phyloP scores from a whole-genome alignment of 2,113 vertebrate species.

The Mobula hypostoma region DNA sequence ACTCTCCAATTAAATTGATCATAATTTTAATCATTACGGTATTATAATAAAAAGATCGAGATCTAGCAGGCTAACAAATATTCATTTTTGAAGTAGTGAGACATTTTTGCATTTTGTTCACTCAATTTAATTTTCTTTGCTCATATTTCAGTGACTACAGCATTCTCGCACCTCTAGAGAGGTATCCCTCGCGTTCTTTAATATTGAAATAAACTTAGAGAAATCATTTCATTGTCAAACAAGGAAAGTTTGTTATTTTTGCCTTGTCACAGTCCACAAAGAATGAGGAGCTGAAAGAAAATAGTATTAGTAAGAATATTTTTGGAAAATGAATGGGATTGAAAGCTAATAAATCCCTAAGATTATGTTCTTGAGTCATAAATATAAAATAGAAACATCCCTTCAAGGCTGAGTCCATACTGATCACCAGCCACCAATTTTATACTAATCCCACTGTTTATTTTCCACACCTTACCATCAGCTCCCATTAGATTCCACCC shows the following conservation, averaged over 20 bases:
- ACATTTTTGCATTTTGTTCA: background rate
- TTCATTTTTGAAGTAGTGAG: background rate
- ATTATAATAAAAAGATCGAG: background rate
- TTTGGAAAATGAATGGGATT: too few species aligned
- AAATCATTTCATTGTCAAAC: background rate
- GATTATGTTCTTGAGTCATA: too few species aligned
- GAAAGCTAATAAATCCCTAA: too few species aligned
- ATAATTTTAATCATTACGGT: background rate
- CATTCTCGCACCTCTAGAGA: background rate
- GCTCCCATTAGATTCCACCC: too few species aligned
- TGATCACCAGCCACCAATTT: too few species aligned
- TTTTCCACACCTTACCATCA: too few species aligned
- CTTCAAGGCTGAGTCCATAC: too few species aligned
- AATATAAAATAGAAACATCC: too few species aligned
- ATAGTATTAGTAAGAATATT: too few species aligned
- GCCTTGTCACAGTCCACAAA: background rate
- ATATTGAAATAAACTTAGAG: background rate
- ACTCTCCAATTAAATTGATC: background rate
- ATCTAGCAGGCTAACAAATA: background rate
- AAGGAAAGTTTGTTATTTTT: background rate
- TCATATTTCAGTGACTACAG: background rate
- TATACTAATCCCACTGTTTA: too few species aligned
- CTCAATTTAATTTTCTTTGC: background rate
- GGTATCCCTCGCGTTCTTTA: background rate
- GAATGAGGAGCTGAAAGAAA: background rate